A percentile compares a stretch with the other conserved stretches of the same genome.
These are phyloP conservation scores for Suncus etruscus DNA, from an alignment of 2,113 vertebrate genomes.

Conservation along the genomic window DNA sequence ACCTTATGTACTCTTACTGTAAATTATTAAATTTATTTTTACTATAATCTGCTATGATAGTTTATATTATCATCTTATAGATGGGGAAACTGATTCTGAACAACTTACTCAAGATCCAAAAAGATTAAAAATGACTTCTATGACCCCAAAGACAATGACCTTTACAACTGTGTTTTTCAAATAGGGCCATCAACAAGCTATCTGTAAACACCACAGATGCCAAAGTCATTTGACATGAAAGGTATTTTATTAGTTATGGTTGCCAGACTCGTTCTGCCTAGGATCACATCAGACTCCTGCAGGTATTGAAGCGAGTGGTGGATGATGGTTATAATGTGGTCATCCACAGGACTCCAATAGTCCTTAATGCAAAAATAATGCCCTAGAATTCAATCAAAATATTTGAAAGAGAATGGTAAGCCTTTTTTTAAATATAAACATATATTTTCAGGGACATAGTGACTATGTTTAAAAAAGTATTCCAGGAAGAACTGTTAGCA, in stretches of 20 bases:
- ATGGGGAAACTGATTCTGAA: neutral
- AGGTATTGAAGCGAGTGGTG: conserved; percentile 12
- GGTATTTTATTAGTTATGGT: conserved; percentile 25
- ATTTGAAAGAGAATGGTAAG: neutral
- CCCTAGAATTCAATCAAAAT: neutral
- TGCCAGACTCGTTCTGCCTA: conserved; percentile 16
- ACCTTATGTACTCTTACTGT: neutral
- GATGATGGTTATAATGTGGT: conserved; percentile 18
- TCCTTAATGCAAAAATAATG: conserved; percentile 70
- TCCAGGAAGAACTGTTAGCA: conserved; percentile 15
- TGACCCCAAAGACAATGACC: neutral
- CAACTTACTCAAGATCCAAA: neutral
- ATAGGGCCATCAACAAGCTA: conserved; percentile 11
- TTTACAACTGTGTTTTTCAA: conserved; percentile 24
- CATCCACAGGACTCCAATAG: conserved; percentile 33
- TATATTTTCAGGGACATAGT: conserved; percentile 19
- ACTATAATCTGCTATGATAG: neutral
- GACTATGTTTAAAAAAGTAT: conserved; percentile 39
- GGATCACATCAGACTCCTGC: conserved; percentile 58
- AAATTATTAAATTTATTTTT: neutral
- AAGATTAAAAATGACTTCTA: conserved; percentile 10
- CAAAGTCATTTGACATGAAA: conserved; percentile 2
- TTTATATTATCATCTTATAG: neutral
- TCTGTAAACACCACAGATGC: conserved; percentile 3
- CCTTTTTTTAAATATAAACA: conserved; percentile 45